A percentile compares a stretch with the other conserved stretches of the same genome.
These are phyloP conservation scores for Hippolais icterina DNA, from an alignment of 2,113 vertebrate genomes.

Conservation along the genomic window DNA sequence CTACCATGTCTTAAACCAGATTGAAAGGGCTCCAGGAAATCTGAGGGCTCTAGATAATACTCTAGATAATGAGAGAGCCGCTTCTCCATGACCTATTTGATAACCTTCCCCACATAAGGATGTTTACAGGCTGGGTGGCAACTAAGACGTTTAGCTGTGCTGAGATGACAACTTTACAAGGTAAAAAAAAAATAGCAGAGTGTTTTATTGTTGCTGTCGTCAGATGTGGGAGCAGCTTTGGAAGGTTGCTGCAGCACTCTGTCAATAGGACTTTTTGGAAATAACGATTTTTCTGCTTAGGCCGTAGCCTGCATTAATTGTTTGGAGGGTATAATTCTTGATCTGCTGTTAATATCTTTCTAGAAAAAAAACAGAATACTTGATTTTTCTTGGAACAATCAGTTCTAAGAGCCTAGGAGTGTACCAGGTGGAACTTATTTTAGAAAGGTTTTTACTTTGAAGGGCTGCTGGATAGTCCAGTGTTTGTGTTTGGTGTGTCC, in stretches of 20 bases:
- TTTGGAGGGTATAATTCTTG: neutral
- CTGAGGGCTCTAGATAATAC: constrained; percentile 63
- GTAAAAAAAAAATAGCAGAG: constrained; percentile 36
- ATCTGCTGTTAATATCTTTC: neutral
- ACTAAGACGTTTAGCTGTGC: neutral
- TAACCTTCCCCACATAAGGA: constrained; percentile 41
- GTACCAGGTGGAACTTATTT: neutral
- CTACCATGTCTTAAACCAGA: constrained; percentile 38
- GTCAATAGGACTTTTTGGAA: constrained; percentile 9
- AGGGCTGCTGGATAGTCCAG: neutral
- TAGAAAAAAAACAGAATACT: neutral
- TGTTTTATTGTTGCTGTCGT: neutral
- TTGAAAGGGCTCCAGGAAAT: constrained; percentile 61
- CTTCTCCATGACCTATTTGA: constrained; percentile 42
- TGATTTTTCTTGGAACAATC: neutral
- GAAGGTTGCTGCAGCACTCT: constrained; percentile 19
- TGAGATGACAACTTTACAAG: constrained; percentile 57
- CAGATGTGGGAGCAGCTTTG: constrained; percentile 19
- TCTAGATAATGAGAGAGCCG: constrained; percentile 47
- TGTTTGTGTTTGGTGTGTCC: neutral
- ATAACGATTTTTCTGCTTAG: constrained; percentile 13
- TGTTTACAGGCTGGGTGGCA: constrained; percentile 42
- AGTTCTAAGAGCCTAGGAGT: neutral
- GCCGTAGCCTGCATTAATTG: neutral
- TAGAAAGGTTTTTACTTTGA: constrained; percentile 5